These are phyloP conservation scores for Thunnus albacares DNA, from an alignment of 2,797 vertebrate species.

Conservation along the genomic window DNA sequence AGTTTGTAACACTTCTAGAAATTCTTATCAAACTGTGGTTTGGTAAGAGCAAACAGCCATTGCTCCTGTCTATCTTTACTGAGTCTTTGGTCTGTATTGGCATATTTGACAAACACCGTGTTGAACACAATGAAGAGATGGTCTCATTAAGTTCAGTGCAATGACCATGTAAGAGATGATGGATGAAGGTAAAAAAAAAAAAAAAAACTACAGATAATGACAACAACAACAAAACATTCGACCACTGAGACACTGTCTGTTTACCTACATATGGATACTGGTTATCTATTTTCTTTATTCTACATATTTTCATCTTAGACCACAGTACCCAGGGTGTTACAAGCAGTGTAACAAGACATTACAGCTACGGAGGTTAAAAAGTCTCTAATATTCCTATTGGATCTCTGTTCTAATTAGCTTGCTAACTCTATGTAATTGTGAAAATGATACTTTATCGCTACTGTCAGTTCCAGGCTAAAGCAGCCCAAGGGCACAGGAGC, in stretches of 20 bases:
- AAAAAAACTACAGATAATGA: constrained; percentile 19
- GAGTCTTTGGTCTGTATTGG: constrained; percentile 60
- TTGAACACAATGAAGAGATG: constrained; percentile 56
- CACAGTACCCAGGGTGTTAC: neutral
- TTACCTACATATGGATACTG: neutral
- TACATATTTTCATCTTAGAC: constrained; percentile 10
- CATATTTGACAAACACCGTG: constrained; percentile 69
- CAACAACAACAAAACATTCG: constrained; percentile 21
- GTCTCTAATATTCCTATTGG: constrained; percentile 31
- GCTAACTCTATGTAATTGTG: constrained; percentile 48
- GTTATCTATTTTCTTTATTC: neutral
- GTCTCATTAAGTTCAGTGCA: constrained; percentile 48
- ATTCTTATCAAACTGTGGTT: constrained; percentile 45
- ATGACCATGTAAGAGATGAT: constrained; percentile 35
- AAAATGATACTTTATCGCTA: constrained; percentile 59
- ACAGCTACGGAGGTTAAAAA: neutral
- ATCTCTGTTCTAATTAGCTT: constrained; percentile 44
- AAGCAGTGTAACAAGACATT: constrained; percentile 17
- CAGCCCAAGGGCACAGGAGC: constrained; percentile 51
- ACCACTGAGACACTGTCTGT: neutral
- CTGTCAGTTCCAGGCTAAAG: constrained; percentile 53
- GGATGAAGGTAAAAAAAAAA: constrained; percentile 31
- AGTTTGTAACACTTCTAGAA: constrained; percentile 11
- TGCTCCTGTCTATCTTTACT: constrained; percentile 39
- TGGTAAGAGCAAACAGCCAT: constrained; percentile 24